phyloP scores from a whole-genome alignment of 2,113 vertebrate species.

The Toxostoma redivivum region DNA sequence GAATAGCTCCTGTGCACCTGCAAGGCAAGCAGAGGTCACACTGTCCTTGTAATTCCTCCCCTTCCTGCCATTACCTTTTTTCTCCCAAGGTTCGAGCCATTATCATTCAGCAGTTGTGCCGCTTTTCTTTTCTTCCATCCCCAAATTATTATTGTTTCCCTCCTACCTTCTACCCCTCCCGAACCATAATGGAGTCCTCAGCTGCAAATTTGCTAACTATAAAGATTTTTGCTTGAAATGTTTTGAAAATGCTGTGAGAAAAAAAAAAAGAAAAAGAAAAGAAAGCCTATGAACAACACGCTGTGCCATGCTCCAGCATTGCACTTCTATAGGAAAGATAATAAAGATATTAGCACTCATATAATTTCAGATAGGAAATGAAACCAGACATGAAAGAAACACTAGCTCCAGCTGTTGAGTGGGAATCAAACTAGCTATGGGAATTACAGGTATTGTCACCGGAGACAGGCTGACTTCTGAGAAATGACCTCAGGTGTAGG shows the following conservation, averaged over 20 bases:
- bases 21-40: slow-evolving; percentile 14
- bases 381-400: slow-evolving; percentile 22
- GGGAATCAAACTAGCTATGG: slow-evolving; percentile 55
- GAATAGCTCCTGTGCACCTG: slow-evolving; percentile 9
- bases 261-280: not conserved
- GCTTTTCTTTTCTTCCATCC: not conserved
- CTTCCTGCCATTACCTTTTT: slow-evolving; percentile 37
- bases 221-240: slow-evolving; percentile 48
- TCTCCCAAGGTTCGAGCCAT: slow-evolving; percentile 6
- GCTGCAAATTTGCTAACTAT: slow-evolving; percentile 63
- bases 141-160: slow-evolving; percentile 22
- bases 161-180: not conserved
- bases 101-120: slow-evolving; percentile 33
- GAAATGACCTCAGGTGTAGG: slow-evolving; percentile 61
- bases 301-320: not conserved
- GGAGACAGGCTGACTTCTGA: slow-evolving; percentile 36
- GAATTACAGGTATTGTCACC: slow-evolving; percentile 55
- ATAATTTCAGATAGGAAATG: slow-evolving; percentile 57
- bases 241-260: slow-evolving; percentile 9
- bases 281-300: not conserved
- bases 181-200: slow-evolving; percentile 5
- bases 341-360: slow-evolving; percentile 60
- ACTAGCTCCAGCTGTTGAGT: slow-evolving; percentile 35
- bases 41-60: slow-evolving; percentile 24
- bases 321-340: slow-evolving; percentile 26